Evolutionary conservation across 2,113 vertebrate genomes (phyloP).

Genomic region (Okapia johnstoni): DNA sequence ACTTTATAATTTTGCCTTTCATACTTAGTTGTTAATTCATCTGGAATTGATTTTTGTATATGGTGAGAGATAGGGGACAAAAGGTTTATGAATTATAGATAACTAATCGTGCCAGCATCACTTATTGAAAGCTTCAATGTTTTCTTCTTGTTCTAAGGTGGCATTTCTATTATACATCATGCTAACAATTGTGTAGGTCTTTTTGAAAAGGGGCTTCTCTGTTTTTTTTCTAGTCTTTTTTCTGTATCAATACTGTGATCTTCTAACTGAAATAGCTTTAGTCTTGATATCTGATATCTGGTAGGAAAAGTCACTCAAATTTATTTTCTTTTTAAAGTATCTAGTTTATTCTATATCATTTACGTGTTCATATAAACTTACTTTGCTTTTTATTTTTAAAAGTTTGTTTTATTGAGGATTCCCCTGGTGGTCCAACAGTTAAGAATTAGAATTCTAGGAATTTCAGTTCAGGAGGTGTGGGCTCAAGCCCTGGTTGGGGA

Average conservation of each 20-base stretch:
- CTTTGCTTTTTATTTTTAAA: background rate
- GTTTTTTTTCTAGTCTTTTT: background rate
- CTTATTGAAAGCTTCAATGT: background rate
- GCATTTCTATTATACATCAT: background rate
- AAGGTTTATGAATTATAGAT: background rate
- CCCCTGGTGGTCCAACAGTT: background rate
- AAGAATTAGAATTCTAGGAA: background rate
- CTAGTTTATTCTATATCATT: background rate
- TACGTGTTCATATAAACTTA: background rate
- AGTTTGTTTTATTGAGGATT: background rate
- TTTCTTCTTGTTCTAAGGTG: background rate
- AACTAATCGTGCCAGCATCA: background rate
- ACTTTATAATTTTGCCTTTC: background rate
- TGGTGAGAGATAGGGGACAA: background rate
- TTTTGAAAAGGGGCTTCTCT: background rate
- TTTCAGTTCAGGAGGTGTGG: background rate
- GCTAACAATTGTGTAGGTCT: background rate
- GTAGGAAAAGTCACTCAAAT: background rate
- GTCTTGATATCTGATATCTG: background rate
- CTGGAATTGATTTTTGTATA: background rate
- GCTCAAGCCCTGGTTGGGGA: background rate
- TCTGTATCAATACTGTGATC: background rate
- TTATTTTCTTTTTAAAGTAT: background rate
- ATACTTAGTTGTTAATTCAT: background rate
- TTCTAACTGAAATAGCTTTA: background rate